Percentiles rank a stretch among this genome's conserved stretches.
These are phyloP conservation scores for Glaucidium brasilianum DNA, from an alignment of 2,113 vertebrate species.

Conservation along the genomic window DNA sequence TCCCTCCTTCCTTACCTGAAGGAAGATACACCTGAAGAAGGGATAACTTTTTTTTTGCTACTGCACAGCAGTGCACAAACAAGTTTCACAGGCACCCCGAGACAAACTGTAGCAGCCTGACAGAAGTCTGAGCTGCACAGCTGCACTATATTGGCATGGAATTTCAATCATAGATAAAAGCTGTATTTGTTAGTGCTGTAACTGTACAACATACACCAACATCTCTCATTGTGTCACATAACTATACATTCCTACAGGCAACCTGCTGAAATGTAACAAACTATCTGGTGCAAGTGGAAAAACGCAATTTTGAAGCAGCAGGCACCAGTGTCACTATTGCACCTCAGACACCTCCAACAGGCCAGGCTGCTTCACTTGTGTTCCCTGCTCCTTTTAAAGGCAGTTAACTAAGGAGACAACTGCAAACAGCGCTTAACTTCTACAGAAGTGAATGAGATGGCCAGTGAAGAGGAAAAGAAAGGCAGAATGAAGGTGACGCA, in stretches of 20 bases:
- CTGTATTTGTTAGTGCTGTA: not conserved
- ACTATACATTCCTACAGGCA: not conserved
- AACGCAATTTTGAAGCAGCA: not conserved
- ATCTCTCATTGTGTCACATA: not conserved
- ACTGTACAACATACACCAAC: not conserved
- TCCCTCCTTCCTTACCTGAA: not conserved
- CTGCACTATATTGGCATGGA: not conserved
- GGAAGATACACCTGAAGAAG: not conserved
- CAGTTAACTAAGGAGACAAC: not conserved
- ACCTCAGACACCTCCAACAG: not conserved
- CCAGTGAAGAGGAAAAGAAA: not conserved
- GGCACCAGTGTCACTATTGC: not conserved
- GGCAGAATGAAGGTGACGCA: not conserved
- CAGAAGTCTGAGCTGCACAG: not conserved
- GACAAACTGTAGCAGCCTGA: not conserved
- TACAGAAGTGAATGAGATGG: not conserved
- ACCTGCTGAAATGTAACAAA: not conserved
- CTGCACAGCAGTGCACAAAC: not conserved
- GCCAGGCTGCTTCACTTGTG: not conserved
- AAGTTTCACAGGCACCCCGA: rapidly evolving
- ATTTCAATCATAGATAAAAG: not conserved
- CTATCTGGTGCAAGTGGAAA: not conserved
- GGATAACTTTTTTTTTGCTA: not conserved
- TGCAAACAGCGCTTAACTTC: not conserved
- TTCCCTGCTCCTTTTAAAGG: not conserved